Evolutionary conservation across 2,888 invertebrate genomes (phyloP), one percentile per base, ranked within the genome.

Genomic region (Augiades crinisus): DNA sequence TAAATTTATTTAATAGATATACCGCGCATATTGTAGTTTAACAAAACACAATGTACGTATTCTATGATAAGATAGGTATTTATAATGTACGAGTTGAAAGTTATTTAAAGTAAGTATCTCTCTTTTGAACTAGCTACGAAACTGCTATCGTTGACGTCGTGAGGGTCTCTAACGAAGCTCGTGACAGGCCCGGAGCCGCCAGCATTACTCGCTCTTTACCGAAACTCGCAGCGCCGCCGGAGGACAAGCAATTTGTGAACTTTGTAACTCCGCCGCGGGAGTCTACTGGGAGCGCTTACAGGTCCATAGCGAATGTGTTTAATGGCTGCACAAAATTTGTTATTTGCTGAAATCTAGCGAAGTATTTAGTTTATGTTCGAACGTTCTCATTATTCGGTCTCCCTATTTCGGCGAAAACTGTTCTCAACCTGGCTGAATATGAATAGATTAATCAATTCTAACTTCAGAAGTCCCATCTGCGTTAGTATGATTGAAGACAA

Each of bases 161-260:
- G 13, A 7, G 14, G 13, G 14, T 4, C 33, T 2, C 14, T 7
- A 33, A 16, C 33, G 13, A 33, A 13, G 33, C 33, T 33, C 33
- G 14, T 14, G 33, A 33, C 33, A 21, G 33, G 33, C 30, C 12
- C 12, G 10, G n/a, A 3, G 17, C 30, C 30, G 30, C 10, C 27
- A 17, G 41, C 30, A 41, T 10, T 41, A 30, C 17, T 41, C 16
- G 30, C 40, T 40, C 40, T 40, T 40, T 24, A 24, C 5, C 22
- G 24, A 24, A 24, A 40, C 24, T n/a, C 24, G 4, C 40, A 24
- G 16, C 24, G 5, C 16, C 14, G 40, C 40, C 40, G 21, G 24
- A 40, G 40, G 24, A 40, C 40, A 40, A 40, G 40, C 24, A 40
- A 40, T 40, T 40, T 40, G 14, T 14, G 14, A 40, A 40, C 40